These are phyloP conservation scores for Ametastegia equiseti DNA, from an alignment of 2,888 invertebrate genomes.

Conservation along the genomic window DNA sequence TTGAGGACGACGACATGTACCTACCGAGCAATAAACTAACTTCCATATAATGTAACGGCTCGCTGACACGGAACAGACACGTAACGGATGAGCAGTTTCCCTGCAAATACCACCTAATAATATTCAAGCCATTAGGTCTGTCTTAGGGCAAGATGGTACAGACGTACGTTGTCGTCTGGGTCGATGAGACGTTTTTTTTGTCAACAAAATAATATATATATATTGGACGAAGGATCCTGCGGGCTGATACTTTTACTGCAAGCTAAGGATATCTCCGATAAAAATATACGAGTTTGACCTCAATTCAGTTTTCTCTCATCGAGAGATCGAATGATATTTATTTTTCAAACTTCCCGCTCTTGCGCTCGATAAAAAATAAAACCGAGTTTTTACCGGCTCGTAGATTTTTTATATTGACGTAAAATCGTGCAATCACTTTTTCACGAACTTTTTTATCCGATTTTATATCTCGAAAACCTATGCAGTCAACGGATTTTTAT, in stretches of 20 bases:
- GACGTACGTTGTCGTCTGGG: background rate
- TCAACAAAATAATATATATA: background rate
- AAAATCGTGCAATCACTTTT: too few relatives aligned
- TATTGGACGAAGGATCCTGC: too few relatives aligned
- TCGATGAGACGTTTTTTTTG: background rate
- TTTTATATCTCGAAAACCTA: too few relatives aligned
- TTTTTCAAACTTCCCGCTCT: too few relatives aligned
- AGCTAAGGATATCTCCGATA: background rate
- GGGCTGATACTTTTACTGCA: too few relatives aligned
- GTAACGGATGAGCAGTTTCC: conserved; percentile 1
- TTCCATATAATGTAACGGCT: background rate
- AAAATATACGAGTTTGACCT: background rate
- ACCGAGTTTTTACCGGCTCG: too few relatives aligned
- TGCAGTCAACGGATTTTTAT: too few relatives aligned
- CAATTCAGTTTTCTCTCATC: background rate
- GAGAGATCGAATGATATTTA: background rate
- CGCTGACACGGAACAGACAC: conserved; percentile 15
- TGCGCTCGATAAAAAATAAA: too few relatives aligned
- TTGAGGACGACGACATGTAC: too few relatives aligned
- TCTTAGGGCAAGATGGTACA: background rate
- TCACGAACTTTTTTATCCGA: too few relatives aligned
- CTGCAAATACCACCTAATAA: conserved; percentile 4
- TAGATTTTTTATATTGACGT: too few relatives aligned
- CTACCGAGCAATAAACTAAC: too few relatives aligned
- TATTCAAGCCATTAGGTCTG: conserved; percentile 11